Base-by-base conservation (phyloP, 1,140 invertebrate genomes). In the Mya arenaria region DNA sequence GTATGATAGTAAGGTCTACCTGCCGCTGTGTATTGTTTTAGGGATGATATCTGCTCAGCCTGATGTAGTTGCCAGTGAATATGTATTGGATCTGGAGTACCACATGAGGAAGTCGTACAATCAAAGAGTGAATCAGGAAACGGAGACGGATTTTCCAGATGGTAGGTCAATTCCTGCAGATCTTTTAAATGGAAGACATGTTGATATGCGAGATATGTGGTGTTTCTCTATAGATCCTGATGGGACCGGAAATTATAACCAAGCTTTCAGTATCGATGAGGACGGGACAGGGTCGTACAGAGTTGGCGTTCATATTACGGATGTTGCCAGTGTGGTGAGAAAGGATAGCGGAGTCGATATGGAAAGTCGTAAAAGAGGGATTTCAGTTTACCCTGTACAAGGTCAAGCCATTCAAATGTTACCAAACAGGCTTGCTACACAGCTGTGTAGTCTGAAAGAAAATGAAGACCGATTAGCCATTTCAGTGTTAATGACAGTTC, bases 141-240 rank as follows among this genome's bases (percentile, higher is more conserved):
- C 85, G 1, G 63, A 86, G 1, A 28, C 37, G 4, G 41, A 82
- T 1, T 87, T 86, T 41, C 69, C 82, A 2, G 28, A 25, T 10
- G 48, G 68, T 52, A 87, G 62, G 30, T 62, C 71, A 1, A 55
- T 89, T 13, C 82, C 89, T 4, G 30, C 62, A n/a, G 69, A 86
- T n/a, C 68, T 89, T 6, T 81, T 84, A 5, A 15, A 32, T 97
- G 71, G 94, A 94, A 34, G 97, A 34, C 41, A 36, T 98, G 92
- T 93, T 97, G 5, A 91, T 79, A 62, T 88, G 17, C 84, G 86
- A 30, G 77, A 86, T 1, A 78, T 60, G 30, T 88, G 95, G 97
- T 95, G 99, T 39, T 99, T 98, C 89, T 98, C 97, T 0, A 98
- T 99, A 0, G 98, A 99, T 94, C 97, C 98, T 30, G 97, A 97